A percentile compares a stretch with the other conserved stretches of the same genome.
Conservation (phyloP, 92 coral and sea anemone species). For the Porites divaricata region DNA sequence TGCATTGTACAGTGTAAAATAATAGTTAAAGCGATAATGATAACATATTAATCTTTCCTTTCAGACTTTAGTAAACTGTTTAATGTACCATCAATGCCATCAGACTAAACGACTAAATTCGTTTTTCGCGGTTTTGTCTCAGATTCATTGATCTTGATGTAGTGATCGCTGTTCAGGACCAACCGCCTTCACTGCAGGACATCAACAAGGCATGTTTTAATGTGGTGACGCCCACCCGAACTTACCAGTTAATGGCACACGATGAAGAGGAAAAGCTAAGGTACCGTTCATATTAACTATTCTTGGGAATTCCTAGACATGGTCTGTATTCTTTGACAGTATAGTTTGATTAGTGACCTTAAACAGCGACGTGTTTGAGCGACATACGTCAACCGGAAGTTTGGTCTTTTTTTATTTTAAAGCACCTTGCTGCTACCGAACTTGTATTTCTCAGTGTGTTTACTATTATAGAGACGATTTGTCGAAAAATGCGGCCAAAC, state of each 20-base stretch:
- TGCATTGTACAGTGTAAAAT: no score
- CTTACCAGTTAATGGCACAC: slow-evolving; percentile 93
- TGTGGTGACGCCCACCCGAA: slow-evolving; percentile 83
- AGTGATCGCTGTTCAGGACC: slow-evolving; percentile 92
- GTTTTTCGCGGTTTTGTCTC: background rate
- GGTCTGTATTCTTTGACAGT: background rate
- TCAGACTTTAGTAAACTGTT: background rate
- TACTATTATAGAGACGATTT: no score
- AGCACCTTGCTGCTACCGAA: no score
- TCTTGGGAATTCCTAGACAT: background rate
- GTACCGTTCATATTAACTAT: slow-evolving; percentile 40
- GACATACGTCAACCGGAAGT: no score
- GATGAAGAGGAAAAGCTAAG: slow-evolving; percentile 94
- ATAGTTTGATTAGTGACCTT: no score
- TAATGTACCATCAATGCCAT: background rate
- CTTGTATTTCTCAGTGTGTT: no score
- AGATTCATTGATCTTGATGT: slow-evolving; percentile 94
- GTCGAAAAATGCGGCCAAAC: no score
- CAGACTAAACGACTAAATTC: background rate
- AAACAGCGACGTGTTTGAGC: no score
- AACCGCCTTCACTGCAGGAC: slow-evolving; percentile 78
- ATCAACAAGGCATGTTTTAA: slow-evolving; percentile 86
- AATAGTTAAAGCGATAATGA: no score
- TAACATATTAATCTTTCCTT: background rate
- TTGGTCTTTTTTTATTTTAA: no score